A percentile compares a stretch with the other conserved stretches of the same genome.
Conservation (phyloP, 1,140 invertebrate species). For the Acromyrmex echinatior region DNA sequence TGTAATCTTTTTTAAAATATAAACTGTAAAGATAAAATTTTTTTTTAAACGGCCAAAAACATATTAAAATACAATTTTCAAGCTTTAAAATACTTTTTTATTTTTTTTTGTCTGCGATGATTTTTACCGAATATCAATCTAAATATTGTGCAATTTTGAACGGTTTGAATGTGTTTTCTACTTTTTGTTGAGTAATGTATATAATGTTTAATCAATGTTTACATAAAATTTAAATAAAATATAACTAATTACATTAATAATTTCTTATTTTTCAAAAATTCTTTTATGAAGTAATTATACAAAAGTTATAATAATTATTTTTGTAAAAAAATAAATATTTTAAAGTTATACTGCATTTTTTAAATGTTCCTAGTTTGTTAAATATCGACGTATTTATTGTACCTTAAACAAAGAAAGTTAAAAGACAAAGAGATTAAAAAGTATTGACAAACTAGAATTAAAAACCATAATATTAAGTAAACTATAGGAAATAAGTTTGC, state of each 20-base stretch:
- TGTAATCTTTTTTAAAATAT: too few species aligned
- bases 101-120: too few species aligned
- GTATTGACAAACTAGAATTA: not conserved
- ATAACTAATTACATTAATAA: not conserved
- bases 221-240: not conserved
- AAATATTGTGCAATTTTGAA: too few species aligned
- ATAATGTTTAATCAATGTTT: too few species aligned
- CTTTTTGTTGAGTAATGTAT: too few species aligned
- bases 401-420: not conserved
- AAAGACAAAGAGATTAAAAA: constrained; percentile 5
- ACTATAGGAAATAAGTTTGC: constrained; percentile 24
- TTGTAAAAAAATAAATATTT: not conserved
- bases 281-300: not conserved
- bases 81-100: too few species aligned
- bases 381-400: not conserved
- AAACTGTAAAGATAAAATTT: too few species aligned
- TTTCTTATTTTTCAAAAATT: too few species aligned
- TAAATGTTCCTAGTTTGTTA: not conserved
- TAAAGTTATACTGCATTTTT: not conserved
- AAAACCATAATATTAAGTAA: constrained; percentile 14
- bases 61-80: too few species aligned
- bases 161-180: too few species aligned
- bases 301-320: not conserved
- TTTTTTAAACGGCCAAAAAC: too few species aligned
- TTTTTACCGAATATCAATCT: too few species aligned